Evolutionary conservation across 2,113 vertebrate species (phyloP).

Genomic region (Xiphias gladius): DNA sequence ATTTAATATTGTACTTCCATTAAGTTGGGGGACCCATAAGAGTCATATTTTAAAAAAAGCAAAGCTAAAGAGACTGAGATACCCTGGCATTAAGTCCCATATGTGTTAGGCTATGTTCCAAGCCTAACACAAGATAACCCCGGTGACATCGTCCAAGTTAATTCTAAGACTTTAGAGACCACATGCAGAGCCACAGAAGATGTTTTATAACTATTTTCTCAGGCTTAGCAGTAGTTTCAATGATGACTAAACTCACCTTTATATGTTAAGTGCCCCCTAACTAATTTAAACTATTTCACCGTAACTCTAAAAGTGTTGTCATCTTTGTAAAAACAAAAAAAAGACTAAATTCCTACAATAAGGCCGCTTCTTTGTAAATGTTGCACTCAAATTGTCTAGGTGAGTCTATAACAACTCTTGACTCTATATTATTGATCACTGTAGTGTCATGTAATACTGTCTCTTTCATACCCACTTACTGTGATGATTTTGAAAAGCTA

Average conservation of each 20-base stretch:
- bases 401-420: conserved; percentile 11
- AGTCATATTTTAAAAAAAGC: neutral
- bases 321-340: neutral
- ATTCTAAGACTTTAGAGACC: neutral
- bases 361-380: neutral
- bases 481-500: conserved; percentile 59
- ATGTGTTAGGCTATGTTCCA: neutral
- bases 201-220: no score
- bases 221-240: neutral
- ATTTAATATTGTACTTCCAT: neutral
- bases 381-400: neutral
- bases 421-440: conserved; percentile 24
- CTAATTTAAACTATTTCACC: neutral
- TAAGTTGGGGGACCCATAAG: neutral
- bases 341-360: neutral
- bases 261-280: neutral
- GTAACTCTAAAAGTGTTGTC: no score
- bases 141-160: neutral
- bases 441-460: conserved; percentile 23
- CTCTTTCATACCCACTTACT: conserved; percentile 36
- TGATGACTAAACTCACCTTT: neutral
- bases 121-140: neutral
- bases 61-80: neutral
- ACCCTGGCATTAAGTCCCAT: no score
- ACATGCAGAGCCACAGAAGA: neutral